These are phyloP conservation scores for Strix aluco DNA, from an alignment of 2,113 vertebrate genomes.

Conservation along the genomic window DNA sequence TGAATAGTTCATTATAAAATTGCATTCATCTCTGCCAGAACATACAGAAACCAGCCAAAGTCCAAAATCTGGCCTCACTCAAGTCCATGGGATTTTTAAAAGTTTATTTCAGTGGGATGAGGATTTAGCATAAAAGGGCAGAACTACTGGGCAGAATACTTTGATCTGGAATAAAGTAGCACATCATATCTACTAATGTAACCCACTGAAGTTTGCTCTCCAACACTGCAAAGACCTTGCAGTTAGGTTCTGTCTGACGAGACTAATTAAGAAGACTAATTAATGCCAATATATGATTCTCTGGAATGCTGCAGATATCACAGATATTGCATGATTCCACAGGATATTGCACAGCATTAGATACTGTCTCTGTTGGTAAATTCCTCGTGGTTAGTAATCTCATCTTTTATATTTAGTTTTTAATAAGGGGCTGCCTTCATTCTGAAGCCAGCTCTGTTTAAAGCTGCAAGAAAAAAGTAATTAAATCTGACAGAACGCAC, in stretches of 20 bases:
- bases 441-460: slow-evolving; percentile 43
- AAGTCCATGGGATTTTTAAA: background rate
- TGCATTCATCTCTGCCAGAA: slow-evolving; percentile 12
- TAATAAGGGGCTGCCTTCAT: slow-evolving; percentile 47
- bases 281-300: slow-evolving; percentile 24
- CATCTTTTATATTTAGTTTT: slow-evolving; percentile 30
- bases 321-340: slow-evolving; percentile 37
- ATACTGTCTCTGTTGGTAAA: slow-evolving; percentile 56
- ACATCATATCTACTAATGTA: background rate
- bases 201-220: background rate
- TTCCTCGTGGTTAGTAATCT: slow-evolving; percentile 36
- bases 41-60: background rate
- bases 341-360: slow-evolving; percentile 62
- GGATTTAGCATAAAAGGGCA: slow-evolving; percentile 10
- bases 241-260: background rate
- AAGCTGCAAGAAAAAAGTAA: slow-evolving; percentile 46
- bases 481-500: slow-evolving; percentile 49
- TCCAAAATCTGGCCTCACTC: background rate
- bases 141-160: slow-evolving; percentile 9
- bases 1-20: slow-evolving; percentile 29
- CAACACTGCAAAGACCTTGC: background rate
- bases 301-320: slow-evolving; percentile 38
- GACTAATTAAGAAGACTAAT: slow-evolving; percentile 4
- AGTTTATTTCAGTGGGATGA: background rate
- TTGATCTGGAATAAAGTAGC: background rate